Evolutionary conservation across 2,888 invertebrate genomes (phyloP).

Genomic region (Yponomeuta malinellus): DNA sequence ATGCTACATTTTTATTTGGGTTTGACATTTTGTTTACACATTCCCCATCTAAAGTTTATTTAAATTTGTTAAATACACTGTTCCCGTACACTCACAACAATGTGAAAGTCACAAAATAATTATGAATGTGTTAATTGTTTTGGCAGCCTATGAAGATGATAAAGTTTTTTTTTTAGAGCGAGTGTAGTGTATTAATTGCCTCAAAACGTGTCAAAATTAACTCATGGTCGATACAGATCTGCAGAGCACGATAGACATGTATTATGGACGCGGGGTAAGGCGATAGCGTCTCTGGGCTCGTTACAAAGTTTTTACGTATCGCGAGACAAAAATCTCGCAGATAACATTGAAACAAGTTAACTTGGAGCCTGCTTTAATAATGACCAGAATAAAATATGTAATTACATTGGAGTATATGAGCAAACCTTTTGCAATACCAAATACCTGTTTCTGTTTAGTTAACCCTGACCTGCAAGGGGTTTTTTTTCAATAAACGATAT

Average conservation of each 20-base stretch:
- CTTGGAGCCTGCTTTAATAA: conserved; percentile 63
- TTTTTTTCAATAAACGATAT: too few species aligned
- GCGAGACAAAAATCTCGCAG: conserved; percentile 60
- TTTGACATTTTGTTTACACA: too few species aligned
- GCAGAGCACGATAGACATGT: conserved; percentile 13
- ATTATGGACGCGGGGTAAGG: conserved; percentile 5
- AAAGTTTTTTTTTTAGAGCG: neutral
- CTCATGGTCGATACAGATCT: conserved; percentile 21
- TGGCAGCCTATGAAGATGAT: neutral
- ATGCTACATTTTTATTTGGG: too few species aligned
- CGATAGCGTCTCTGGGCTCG: conserved; percentile 10
- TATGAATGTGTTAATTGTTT: too few species aligned
- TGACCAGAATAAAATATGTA: conserved; percentile 40
- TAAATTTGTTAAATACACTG: too few species aligned
- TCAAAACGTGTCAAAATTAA: conserved; percentile 40
- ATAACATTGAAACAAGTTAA: conserved; percentile 70
- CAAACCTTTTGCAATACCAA: neutral
- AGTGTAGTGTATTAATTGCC: conserved; percentile 23
- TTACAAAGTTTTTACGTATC: conserved; percentile 41
- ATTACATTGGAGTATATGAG: neutral
- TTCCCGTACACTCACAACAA: too few species aligned
- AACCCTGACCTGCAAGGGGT: neutral
- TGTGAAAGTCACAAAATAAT: too few species aligned
- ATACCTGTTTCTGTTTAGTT: neutral
- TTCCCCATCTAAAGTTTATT: too few species aligned